A percentile compares a stretch with the other conserved stretches of the same genome.
Evolutionary conservation across 1,140 invertebrate species (phyloP).

Genomic region (Cydia amplana): DNA sequence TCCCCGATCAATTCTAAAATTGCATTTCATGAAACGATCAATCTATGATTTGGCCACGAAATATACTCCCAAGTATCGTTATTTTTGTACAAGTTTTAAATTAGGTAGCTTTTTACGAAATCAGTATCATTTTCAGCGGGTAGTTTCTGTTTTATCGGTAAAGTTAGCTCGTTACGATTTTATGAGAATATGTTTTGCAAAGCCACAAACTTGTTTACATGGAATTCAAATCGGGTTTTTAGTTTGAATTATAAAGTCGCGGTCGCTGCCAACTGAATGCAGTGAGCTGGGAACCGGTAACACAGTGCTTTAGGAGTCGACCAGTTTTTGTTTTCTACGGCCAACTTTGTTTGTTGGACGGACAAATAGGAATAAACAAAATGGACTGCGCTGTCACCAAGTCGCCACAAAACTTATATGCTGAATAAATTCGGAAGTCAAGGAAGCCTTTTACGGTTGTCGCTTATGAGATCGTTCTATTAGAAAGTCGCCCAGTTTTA

Average conservation of each 20-base stretch:
- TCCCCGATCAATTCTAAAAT: too few species aligned
- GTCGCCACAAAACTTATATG: slow-evolving; percentile 22
- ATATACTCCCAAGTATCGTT: slow-evolving; percentile 7
- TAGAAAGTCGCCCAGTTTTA: background rate
- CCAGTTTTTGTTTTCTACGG: slow-evolving; percentile 31
- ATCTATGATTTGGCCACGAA: background rate
- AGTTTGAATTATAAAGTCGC: slow-evolving; percentile 67
- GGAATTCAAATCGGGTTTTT: slow-evolving; percentile 62
- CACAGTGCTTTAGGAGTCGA: slow-evolving; percentile 46
- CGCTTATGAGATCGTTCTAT: background rate
- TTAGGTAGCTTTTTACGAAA: slow-evolving; percentile 51
- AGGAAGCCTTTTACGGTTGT: background rate
- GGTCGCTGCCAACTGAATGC: slow-evolving; percentile 58
- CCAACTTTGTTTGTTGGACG: slow-evolving; percentile 28
- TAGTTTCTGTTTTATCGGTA: slow-evolving; percentile 63
- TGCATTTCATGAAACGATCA: too few species aligned
- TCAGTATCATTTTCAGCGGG: slow-evolving; percentile 48
- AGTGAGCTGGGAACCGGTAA: slow-evolving; percentile 38
- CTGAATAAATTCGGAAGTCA: slow-evolving; percentile 6
- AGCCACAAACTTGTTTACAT: slow-evolving; percentile 67
- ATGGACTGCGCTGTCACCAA: slow-evolving; percentile 29
- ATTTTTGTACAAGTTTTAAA: slow-evolving; percentile 36
- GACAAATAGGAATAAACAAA: slow-evolving; percentile 32
- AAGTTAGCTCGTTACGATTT: slow-evolving; percentile 69
- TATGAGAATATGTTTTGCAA: slow-evolving; percentile 66